Evolutionary conservation across 30 jellyfish, hydroid and myxozoan species (phyloP).

Genomic region (Pseudorhiza aurosa): DNA sequence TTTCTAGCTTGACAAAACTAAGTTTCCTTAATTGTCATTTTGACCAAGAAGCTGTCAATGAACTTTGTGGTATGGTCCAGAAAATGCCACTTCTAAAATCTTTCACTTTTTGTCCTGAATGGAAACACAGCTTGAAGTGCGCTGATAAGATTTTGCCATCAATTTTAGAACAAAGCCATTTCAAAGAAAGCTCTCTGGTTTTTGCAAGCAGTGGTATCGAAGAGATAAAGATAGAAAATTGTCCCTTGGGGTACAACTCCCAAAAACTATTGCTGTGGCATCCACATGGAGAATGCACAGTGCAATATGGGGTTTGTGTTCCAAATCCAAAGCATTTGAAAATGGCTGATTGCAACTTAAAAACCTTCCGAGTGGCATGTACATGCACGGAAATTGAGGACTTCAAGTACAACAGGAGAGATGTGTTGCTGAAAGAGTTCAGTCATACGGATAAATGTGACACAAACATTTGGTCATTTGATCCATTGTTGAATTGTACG

Average conservation of each 20-base stretch:
- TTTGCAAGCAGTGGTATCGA: background rate
- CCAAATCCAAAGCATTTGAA: conserved; percentile 10
- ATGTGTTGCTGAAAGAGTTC: background rate
- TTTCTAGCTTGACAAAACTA: background rate
- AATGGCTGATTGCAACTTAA: conserved; percentile 14
- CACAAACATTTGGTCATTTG: conserved; percentile 7
- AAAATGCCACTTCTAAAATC: background rate
- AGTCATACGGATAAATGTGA: background rate
- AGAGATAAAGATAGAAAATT: background rate
- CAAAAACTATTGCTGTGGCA: conserved; percentile 25
- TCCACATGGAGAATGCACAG: background rate
- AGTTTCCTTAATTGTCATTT: conserved; percentile 9
- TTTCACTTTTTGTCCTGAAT: conserved; percentile 12
- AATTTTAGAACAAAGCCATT: background rate
- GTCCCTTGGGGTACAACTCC: conserved; percentile 2
- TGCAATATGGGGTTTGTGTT: background rate
- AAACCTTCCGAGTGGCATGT: background rate
- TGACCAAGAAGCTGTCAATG: background rate
- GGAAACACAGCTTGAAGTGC: background rate
- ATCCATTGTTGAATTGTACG: background rate
- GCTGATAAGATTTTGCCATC: conserved; percentile 2
- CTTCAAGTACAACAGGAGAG: background rate
- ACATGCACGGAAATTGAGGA: background rate
- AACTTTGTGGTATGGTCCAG: background rate
- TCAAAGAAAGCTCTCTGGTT: background rate